Percentiles rank a stretch among this genome's conserved stretches.
phyloP scores from a whole-genome alignment of 2,113 vertebrate genomes.

The Acanthisitta chloris region DNA sequence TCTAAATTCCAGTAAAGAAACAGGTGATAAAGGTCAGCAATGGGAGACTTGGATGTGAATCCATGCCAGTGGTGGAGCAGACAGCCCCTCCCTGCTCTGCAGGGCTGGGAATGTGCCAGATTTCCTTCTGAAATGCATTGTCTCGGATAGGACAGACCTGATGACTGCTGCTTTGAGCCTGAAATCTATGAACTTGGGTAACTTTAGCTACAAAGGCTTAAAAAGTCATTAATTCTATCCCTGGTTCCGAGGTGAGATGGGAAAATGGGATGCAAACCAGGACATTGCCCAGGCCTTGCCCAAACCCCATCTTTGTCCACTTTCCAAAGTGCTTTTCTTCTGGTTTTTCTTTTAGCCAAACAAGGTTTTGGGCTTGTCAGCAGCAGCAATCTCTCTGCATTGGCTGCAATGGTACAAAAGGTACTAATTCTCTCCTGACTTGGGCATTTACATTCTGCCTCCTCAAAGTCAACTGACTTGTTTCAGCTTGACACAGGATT shows the following conservation, averaged over 20 bases:
- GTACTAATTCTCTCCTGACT: slow-evolving; percentile 22
- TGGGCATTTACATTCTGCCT: slow-evolving; percentile 37
- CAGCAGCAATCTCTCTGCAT: neutral
- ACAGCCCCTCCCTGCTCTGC: neutral
- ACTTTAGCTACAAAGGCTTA: neutral
- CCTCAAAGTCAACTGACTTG: slow-evolving; percentile 40
- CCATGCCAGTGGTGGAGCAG: neutral
- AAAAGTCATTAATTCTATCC: neutral
- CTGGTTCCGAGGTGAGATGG: neutral
- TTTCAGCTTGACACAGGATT: slow-evolving; percentile 43
- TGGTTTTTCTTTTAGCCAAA: neutral
- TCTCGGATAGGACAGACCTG: neutral
- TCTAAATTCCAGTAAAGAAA: slow-evolving; percentile 30
- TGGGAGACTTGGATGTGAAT: neutral
- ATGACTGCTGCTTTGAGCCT: neutral
- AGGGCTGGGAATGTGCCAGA: neutral
- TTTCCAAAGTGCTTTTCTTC: neutral
- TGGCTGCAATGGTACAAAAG: neutral
- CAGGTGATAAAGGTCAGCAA: slow-evolving; percentile 24
- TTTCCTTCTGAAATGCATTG: neutral
- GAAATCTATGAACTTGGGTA: neutral
- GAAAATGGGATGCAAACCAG: neutral
- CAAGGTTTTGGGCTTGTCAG: neutral
- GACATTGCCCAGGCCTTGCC: neutral
- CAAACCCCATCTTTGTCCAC: neutral